Percentiles rank a stretch among this genome's conserved stretches.
Evolutionary conservation across 23 tunicate genomes (phyloP).

Genomic region (Ciona savignyi): DNA sequence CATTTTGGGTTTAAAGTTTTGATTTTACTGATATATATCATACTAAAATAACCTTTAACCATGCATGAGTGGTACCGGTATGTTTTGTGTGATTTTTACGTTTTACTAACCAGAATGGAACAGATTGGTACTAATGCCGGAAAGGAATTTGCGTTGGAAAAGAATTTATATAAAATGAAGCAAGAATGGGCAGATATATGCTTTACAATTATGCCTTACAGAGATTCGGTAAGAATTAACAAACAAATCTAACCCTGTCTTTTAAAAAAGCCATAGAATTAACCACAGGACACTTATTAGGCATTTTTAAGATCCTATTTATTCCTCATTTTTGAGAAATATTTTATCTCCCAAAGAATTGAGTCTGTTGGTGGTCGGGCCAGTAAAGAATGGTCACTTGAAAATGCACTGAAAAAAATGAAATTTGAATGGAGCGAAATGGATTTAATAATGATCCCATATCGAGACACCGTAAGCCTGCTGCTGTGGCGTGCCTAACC

Average conservation of each 20-base stretch:
- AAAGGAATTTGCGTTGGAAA: conserved; percentile 89
- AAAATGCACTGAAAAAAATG: conserved; percentile 78
- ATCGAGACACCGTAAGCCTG: conserved; percentile 84
- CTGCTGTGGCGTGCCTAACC: not conserved
- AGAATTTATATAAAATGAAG: conserved; percentile 73
- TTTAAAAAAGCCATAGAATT: no score
- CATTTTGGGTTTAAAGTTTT: no score
- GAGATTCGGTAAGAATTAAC: conserved; percentile 85
- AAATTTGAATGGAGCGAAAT: conserved; percentile 88
- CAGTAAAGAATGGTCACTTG: conserved; percentile 90
- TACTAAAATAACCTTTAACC: no score
- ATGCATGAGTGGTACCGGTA: no score
- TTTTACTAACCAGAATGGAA: conserved; percentile 35
- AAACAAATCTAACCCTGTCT: no score
- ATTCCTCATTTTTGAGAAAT: not conserved
- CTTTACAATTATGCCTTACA: conserved; percentile 52
- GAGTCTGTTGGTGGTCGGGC: conserved; percentile 78
- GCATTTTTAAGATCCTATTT: no score
- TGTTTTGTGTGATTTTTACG: not conserved
- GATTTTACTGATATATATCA: no score
- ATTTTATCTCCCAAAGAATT: conserved; percentile 23
- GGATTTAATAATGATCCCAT: conserved; percentile 58
- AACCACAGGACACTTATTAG: no score
- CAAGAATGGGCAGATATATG: conserved; percentile 77
- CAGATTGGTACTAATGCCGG: conserved; percentile 72